phyloP scores from a whole-genome alignment of 1,140 invertebrate species.

The Oreohelix idahoensis region DNA sequence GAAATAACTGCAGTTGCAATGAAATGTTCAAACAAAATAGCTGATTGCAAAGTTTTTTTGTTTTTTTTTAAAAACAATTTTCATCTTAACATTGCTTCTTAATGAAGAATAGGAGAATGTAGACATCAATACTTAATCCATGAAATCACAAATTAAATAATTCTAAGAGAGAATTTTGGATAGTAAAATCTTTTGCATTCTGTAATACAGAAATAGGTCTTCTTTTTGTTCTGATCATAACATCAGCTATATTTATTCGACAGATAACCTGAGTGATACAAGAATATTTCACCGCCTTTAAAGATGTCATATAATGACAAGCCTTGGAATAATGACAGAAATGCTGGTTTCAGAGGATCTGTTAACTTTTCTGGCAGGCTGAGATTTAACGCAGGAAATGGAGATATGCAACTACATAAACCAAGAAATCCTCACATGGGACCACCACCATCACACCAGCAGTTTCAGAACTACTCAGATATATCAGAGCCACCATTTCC shows the following conservation, averaged over 20 bases:
- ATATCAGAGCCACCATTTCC: background rate
- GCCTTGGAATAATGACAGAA: background rate
- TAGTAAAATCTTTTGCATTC: background rate
- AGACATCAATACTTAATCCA: no score
- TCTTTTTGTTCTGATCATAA: background rate
- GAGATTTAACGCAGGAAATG: background rate
- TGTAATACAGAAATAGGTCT: background rate
- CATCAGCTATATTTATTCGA: background rate
- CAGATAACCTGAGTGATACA: background rate
- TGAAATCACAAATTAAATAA: no score
- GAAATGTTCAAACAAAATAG: no score
- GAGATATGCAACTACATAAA: background rate
- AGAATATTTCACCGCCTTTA: background rate
- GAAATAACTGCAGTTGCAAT: no score
- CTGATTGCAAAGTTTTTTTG: no score
- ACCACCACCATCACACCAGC: background rate
- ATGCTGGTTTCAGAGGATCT: background rate
- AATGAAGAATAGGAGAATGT: no score
- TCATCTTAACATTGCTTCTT: no score
- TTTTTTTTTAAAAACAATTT: no score
- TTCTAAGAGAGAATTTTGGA: background rate
- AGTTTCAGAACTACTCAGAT: background rate
- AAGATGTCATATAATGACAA: background rate
- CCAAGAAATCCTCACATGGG: background rate
- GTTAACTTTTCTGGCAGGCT: background rate